Evolutionary conservation across 2,888 invertebrate genomes (phyloP), one percentile per base, ranked within the genome.

Genomic region (Mamestra brassicae): DNA sequence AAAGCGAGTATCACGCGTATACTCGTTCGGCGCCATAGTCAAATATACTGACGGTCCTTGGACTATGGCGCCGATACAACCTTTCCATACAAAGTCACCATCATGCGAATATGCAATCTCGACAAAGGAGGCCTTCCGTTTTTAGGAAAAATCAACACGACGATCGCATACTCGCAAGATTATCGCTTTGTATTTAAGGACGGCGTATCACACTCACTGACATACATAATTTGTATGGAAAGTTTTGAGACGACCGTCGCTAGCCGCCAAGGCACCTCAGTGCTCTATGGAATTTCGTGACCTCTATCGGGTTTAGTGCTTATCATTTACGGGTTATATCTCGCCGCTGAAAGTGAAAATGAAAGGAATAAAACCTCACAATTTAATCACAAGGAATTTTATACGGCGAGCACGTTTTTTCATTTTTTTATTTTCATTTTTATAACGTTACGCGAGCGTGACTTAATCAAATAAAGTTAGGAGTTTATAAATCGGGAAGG

Each of bases 391-490:
- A 65, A 84, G 76, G 68, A 81, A 85, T 84, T 80, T 84, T 82
- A 83, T 74, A 75, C 63, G 76, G 84, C 76, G 69, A 74, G 73
- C 82, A 85, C 81, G 87, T 85, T 86, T 85, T 84, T 86, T 77
- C 66, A 81, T 85, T 86, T 84, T 85, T 85, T 61, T 85, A 80
- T 88, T 87, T 84, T 86, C 85, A 84, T 83, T 89, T 89, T 88
- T 89, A 89, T 86, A 85, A 87, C 83, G 79, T 81, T 82, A 88
- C 83, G 80, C 38, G 86, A 90, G 90, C 93, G 91, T 92, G 93
- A 93, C 90, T 90, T 84, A 67, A 81, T 87, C 87, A 89, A 90
- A 92, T 92, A 93, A 92, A 92, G 88, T 84, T 85, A 81, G 85
- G 75, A 85, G 83, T 87, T 85, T 83, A 92, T 90, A 90, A 92